Base-by-base conservation (phyloP, 1,140 invertebrate species). In the Psilanteris sp. region DNA sequence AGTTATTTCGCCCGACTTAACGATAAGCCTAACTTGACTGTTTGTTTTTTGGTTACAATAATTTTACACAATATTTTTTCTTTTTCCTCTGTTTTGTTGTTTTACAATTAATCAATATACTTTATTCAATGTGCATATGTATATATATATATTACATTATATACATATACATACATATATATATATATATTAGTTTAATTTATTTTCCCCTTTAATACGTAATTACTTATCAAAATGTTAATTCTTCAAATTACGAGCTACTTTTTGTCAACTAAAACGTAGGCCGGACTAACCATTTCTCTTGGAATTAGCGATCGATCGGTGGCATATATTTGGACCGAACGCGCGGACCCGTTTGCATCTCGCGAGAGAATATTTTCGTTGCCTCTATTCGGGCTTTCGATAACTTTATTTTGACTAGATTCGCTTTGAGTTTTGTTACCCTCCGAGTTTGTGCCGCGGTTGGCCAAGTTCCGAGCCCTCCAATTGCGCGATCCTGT, bases 201-300 rank as follows among this genome's bases (percentile, higher is more conserved):
- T 50, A 9, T 3, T n/a, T n/a, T n/a, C n/a, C n/a, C n/a, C n/a
- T n/a, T 55, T 29, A 20, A 27, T 44, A 32, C 48, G 44, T 52
- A 24, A 29, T 13, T 41, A 44, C 29, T 75, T 78, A 57, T 55
- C 22, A 14, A 27, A 57, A 64, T 26, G 61, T 77, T 36, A 57
- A 64, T 66, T 46, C 77, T 64, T 79, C 22, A 68, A 79, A 80
- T 80, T 80, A 83, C 72, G 67, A 50, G 37, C 77, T 71, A 78
- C 72, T 36, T 77, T 70, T 73, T 67, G 41, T 79, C 70, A 66
- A 61, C 78, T 82, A 85, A n/a, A 85, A 82, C 82, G 81, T 86
- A 86, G 84, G 85, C 83, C 85, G 83, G 83, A 85, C 83, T 85
- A 86, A 85, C 81, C 80, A 66, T 81, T 79, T 79, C 78, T 79